phyloP scores from a whole-genome alignment of 2,113 vertebrate genomes.

The Thalassoma bifasciatum region DNA sequence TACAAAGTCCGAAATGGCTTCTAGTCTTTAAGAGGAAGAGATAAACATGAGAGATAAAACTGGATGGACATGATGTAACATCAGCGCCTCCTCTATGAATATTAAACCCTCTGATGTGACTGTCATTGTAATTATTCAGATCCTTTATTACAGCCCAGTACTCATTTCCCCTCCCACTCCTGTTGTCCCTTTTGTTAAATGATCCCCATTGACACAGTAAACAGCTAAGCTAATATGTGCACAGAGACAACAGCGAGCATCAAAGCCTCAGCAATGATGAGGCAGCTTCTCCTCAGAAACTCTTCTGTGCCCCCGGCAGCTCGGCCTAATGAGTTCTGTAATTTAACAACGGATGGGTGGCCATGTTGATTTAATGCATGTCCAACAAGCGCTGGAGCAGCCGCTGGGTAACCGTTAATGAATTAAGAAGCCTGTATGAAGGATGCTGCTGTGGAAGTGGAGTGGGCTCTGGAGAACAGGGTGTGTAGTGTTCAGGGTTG shows the following conservation, averaged over 20 bases:
- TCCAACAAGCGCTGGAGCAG: conserved; percentile 3
- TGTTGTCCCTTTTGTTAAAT: conserved; percentile 1
- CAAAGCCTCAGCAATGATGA: conserved; percentile 38
- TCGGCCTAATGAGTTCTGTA: conserved; percentile 41
- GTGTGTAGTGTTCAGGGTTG: not conserved
- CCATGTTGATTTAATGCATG: conserved; percentile 27
- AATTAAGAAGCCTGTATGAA: conserved; percentile 4
- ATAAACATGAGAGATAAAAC: not conserved
- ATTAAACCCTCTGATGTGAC: not conserved
- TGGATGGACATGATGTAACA: no score
- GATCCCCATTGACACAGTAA: conserved; percentile 12
- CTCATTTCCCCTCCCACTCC: not conserved
- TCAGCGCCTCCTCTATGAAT: not conserved
- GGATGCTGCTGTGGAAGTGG: not conserved
- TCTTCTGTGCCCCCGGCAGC: conserved; percentile 7
- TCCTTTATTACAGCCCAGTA: not conserved
- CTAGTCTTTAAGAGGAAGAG: no score
- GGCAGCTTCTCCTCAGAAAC: conserved; percentile 27
- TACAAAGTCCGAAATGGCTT: no score
- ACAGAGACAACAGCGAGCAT: conserved; percentile 14
- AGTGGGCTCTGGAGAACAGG: conserved; percentile 2
- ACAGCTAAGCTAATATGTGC: conserved; percentile 28
- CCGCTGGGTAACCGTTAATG: conserved; percentile 17
- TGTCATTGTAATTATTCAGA: not conserved
- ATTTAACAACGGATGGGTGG: conserved; percentile 10